A percentile compares a stretch with the other conserved stretches of the same genome.
phyloP scores from a whole-genome alignment of 2,888 invertebrate genomes.

The Erebia aethiops region DNA sequence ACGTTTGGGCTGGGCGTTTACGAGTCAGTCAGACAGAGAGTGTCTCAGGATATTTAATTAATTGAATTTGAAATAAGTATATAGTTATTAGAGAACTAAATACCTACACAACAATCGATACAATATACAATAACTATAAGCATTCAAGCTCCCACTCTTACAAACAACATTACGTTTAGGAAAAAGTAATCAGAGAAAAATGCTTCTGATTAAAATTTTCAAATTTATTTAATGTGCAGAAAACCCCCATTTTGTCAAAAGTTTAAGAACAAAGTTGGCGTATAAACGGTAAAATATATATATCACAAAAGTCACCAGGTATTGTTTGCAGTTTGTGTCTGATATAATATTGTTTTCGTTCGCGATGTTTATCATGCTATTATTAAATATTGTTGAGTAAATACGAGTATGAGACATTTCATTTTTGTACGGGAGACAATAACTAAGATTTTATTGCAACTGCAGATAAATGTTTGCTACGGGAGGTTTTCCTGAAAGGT shows the following conservation, averaged over 20 bases:
- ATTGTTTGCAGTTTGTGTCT: background rate
- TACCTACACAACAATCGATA: no score
- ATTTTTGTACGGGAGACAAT: conserved; percentile 3
- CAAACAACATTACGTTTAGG: no score
- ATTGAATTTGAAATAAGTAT: no score
- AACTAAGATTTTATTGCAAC: background rate
- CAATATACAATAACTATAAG: no score
- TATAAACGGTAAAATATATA: background rate
- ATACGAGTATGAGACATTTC: background rate
- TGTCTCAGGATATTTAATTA: no score
- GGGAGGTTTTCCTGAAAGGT: conserved; percentile 10
- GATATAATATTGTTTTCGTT: background rate
- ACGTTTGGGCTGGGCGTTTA: no score
- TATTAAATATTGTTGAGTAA: conserved; percentile 6
- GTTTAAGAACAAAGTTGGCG: background rate
- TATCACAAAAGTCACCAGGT: background rate
- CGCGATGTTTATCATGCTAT: conserved; percentile 8
- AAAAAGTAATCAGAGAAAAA: no score
- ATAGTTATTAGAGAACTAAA: no score
- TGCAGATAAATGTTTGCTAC: conserved; percentile 1
- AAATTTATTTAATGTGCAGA: no score
- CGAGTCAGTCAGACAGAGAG: no score
- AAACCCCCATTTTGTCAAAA: background rate
- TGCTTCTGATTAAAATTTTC: no score
- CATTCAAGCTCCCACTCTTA: no score